A percentile compares a stretch with the other conserved stretches of the same genome.
Evolutionary conservation across 2,888 invertebrate genomes (phyloP).

Genomic region (Oxytorus armatus): DNA sequence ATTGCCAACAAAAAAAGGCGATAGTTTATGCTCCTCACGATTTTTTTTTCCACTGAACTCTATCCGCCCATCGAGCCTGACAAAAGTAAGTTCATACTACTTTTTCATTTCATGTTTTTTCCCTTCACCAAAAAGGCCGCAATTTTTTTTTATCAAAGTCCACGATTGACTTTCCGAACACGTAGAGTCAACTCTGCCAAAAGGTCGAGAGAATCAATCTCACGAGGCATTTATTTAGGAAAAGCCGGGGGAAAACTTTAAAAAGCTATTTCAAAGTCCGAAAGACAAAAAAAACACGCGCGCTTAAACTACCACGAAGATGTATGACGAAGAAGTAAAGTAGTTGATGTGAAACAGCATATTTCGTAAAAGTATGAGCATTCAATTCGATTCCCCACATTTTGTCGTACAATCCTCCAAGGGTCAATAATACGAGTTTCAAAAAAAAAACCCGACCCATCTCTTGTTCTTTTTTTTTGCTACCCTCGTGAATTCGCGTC

Average conservation of each 20-base stretch:
- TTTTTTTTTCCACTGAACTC: too few species aligned
- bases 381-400: conserved; percentile 17
- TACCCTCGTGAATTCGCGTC: conserved; percentile 1
- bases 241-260: conserved; percentile 44
- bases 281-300: conserved; percentile 3
- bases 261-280: conserved; percentile 42
- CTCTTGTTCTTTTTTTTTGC: conserved; percentile 13
- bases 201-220: conserved; percentile 35
- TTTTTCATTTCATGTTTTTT: neutral
- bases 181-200: conserved; percentile 24
- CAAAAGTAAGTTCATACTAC: conserved; percentile 20
- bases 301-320: conserved; percentile 17
- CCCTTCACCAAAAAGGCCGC: neutral
- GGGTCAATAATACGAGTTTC: conserved; percentile 20
- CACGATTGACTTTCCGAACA: conserved; percentile 14
- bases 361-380: conserved; percentile 1
- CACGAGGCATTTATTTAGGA: conserved; percentile 42
- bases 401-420: conserved; percentile 17
- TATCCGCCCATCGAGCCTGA: conserved; percentile 1
- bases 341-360: conserved; percentile 14
- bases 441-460: conserved; percentile 15
- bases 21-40: too few species aligned
- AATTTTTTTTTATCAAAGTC: conserved; percentile 3
- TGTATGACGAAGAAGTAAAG: too few species aligned
- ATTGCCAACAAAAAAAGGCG: too few species aligned